A percentile compares a stretch with the other conserved stretches of the same genome.
Conservation (phyloP, 2,888 invertebrate species). For the Trachelus stipa region DNA sequence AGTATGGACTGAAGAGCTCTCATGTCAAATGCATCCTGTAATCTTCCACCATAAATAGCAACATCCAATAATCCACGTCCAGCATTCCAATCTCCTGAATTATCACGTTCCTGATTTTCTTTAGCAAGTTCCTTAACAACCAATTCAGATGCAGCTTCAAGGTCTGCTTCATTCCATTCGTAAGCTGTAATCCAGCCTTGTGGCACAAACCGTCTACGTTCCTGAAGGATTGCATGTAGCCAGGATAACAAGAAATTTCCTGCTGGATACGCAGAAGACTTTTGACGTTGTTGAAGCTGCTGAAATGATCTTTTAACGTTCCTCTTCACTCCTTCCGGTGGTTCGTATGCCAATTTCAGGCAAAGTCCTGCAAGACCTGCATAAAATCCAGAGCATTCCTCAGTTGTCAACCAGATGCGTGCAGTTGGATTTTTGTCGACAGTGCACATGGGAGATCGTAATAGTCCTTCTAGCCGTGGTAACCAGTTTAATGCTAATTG, state of each 20-base stretch:
- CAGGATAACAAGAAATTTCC: conserved; percentile 83
- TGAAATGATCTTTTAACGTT: conserved; percentile 58
- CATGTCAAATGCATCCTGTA: conserved; percentile 83
- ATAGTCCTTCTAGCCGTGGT: conserved; percentile 56
- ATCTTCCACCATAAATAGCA: conserved; percentile 87
- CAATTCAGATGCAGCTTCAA: conserved; percentile 79
- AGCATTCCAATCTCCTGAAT: conserved; percentile 75
- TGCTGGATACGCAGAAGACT: conserved; percentile 56
- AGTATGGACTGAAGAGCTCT: conserved; percentile 77
- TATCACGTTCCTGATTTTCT: conserved; percentile 50
- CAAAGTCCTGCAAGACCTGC: conserved; percentile 60
- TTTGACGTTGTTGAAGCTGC: conserved; percentile 51
- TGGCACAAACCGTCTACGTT: conserved; percentile 76
- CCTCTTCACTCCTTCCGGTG: conserved; percentile 63
- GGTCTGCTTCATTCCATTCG: conserved; percentile 87
- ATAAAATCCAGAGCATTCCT: conserved; percentile 59
- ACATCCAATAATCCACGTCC: conserved; percentile 82
- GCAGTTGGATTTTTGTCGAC: conserved; percentile 46
- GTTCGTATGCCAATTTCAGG: conserved; percentile 61
- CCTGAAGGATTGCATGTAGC: conserved; percentile 90
- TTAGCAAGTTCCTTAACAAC: conserved; percentile 64
- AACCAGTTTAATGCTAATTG: conserved; percentile 62
- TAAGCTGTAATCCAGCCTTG: conserved; percentile 89
- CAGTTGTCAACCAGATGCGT: conserved; percentile 60
- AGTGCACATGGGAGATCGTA: conserved; percentile 56